Evolutionary conservation across 2,797 vertebrate genomes (phyloP).

Genomic region (Scleropages formosus): DNA sequence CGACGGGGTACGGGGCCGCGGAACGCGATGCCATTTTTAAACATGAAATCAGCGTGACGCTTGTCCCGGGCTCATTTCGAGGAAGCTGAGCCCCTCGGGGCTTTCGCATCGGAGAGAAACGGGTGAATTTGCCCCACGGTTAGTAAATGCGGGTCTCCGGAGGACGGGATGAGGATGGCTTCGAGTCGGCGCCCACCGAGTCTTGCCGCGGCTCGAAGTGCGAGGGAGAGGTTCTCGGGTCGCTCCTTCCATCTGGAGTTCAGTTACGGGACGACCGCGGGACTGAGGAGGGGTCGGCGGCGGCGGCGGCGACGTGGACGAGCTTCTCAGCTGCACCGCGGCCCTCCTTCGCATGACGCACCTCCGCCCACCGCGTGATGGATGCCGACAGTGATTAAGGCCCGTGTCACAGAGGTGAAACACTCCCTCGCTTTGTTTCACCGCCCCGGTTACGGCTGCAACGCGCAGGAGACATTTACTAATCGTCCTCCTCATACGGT

Average conservation of each 20-base stretch:
- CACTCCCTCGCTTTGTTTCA: neutral
- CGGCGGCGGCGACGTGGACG: neutral
- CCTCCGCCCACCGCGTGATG: slow-evolving; percentile 19
- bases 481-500: slow-evolving; percentile 13
- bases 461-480: slow-evolving; percentile 35
- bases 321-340: neutral
- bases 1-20: no score
- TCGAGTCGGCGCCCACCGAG: no score
- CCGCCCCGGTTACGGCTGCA: neutral
- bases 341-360: neutral
- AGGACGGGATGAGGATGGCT: no score
- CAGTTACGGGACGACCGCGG: neutral
- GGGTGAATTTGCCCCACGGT: no score
- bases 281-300: neutral
- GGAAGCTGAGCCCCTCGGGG: no score
- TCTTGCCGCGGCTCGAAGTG: no score
- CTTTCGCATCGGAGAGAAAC: no score
- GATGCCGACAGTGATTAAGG: slow-evolving; percentile 13
- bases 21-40: no score
- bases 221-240: neutral
- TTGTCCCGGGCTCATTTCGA: no score
- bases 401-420: neutral
- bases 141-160: no score
- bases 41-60: no score
- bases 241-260: neutral